Base-by-base conservation (phyloP, 2,888 invertebrate genomes). In the Dryococelus australis region DNA sequence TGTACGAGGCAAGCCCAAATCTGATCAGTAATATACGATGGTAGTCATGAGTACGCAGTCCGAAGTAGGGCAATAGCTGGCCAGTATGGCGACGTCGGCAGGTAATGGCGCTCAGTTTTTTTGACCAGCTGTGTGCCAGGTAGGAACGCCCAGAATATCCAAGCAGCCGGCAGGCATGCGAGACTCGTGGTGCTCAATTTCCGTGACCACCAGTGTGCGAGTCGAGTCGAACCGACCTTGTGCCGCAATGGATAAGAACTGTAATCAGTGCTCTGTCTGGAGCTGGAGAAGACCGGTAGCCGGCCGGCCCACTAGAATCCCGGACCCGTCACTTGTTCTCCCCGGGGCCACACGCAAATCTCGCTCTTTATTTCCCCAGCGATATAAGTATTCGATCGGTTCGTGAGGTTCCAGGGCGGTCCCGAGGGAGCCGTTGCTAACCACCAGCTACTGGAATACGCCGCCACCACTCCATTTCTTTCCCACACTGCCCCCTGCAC, bases 321-420 rank as follows among this genome's bases (percentile, higher is more conserved):
- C 20, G 65, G 47, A 47, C 65, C n/a, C 65, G 13, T 65, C 65
- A n/a, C n/a, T 8, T 65, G 65, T 20, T 65, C n/a, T 65, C 24
- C 65, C 65, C 65, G 65, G 65, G 24, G 65, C 20, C 65, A n/a
- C 24, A 47, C 47, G 47, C 47, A 47, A 47, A 47, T 47, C 47
- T 47, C 47, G 35, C 47, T 47, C 47, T 47, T 47, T 47, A 47
- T 47, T 47, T 47, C 47, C 65, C 24, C 24, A 65, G 65, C 65
- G 65, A n/a, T 20, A 6, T 20, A n/a, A n/a, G 65, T 65, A n/a
- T 65, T 65, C 65, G 65, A 65, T n/a, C 24, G 65, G 65, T 65
- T 65, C 65, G 65, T 65, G 65, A 65, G 65, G 65, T n/a, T 24
- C 65, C n/a, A n/a, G 65, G 65, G 65, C 65, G 65, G 65, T 65